These are phyloP conservation scores for Karalla daura DNA, from an alignment of 2,797 vertebrate species.

Conservation along the genomic window DNA sequence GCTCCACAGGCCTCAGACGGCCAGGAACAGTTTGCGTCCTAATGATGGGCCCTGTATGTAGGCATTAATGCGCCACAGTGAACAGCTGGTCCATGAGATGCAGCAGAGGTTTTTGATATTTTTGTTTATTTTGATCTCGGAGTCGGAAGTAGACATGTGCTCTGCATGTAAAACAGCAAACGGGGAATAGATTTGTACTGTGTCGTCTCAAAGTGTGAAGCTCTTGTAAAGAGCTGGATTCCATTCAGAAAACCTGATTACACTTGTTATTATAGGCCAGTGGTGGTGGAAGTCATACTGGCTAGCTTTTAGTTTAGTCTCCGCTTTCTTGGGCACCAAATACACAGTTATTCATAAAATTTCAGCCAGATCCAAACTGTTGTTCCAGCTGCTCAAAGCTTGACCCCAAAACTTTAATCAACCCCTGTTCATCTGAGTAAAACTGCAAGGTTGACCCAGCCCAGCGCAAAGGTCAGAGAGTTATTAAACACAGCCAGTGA, in stretches of 20 bases:
- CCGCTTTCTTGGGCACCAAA: not conserved
- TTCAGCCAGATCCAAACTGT: not conserved
- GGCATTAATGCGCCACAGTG: not conserved
- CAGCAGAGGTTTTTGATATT: slow-evolving; percentile 1
- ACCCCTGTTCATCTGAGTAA: slow-evolving; percentile 1
- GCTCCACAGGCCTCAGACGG: not conserved
- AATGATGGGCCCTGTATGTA: not conserved
- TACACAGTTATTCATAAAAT: not conserved
- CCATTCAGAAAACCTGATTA: no score
- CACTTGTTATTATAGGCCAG: not conserved
- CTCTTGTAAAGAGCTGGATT: no score
- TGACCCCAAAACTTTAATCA: not conserved
- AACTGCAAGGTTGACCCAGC: not conserved
- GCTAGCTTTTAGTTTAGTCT: no score
- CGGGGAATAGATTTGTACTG: no score
- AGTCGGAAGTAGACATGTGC: not conserved
- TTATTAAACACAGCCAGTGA: slow-evolving; percentile 20
- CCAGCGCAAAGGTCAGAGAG: slow-evolving; percentile 1
- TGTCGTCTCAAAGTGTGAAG: no score
- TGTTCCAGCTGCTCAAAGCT: not conserved
- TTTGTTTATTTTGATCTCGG: not conserved
- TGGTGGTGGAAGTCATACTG: not conserved
- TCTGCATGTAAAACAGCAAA: no score
- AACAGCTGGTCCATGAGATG: not conserved
- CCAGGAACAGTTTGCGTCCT: slow-evolving; percentile 6